Evolutionary conservation across 2,113 vertebrate species (phyloP), one percentile per base, ranked within the genome.

Genomic region (Bolborhynchus lineola): DNA sequence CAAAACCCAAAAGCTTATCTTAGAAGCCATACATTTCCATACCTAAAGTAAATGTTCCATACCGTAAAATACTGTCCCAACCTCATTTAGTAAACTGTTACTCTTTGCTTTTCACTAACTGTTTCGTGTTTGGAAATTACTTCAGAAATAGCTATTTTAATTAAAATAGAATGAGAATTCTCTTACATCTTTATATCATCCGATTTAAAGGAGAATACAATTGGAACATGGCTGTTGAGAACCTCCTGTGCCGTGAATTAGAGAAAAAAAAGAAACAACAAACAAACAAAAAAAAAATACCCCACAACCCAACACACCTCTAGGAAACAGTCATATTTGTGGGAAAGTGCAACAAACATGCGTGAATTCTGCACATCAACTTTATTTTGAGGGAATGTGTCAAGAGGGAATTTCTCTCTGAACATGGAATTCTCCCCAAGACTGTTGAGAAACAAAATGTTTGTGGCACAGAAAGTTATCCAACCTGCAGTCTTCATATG

Each of bases 31-130:
- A 35, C 0, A 2, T 53, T 75, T 72, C 10, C 19, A 35, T 49
- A 13, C 17, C 16, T 74, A 8, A 79, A 53, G 33, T 29, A 23
- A 46, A 31, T 0, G 0, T 52, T 63, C 26, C 28, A 67, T 53
- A 53, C 15, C 10, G 71, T 44, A 86, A 82, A 21, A 53, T 19
- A 33, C 33, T 31, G 4, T 76, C 28, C 21, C 47, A 76, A 41
- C 7, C 11, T 79, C 31, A 29, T 90, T 65, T 90, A 65, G 16
- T 24, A 82, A 44, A 67, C 8, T 44, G 2, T 18, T 92, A 55
- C 28, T 81, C 17, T 71, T 67, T 86, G 18, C 19, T 49, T 71
- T 76, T 7, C 39, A 60, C 20, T 53, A 53, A 62, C 7, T 31
- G 7, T 11, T 72, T 74, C 59, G 16, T 57, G 26, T 69, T 78